Evolutionary conservation across 2,113 vertebrate genomes (phyloP), one percentile per base, ranked within the genome.

Genomic region (Choloepus hoffmanni): DNA sequence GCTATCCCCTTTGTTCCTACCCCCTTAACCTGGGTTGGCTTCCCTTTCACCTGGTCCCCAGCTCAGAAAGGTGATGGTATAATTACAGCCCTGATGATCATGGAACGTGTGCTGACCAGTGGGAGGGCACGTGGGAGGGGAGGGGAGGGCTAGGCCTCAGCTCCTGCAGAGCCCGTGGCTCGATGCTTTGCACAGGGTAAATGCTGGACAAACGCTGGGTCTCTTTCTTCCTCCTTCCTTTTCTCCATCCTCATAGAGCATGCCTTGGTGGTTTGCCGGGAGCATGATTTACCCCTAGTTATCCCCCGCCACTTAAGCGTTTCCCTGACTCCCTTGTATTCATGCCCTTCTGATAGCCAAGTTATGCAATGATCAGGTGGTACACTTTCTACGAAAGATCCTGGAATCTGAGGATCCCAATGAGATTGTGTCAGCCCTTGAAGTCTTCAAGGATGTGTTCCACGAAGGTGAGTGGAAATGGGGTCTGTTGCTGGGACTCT

Each of bases 381-480:
- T 68, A 18, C 12, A 5, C 7, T 74, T 95, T 10, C 50, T 96
- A 18, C 73, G 3, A 33, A 92, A 78, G 33, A 36, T 3, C 2
- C 5, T 93, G 78, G 48, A 72, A 9, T 26, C 73, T n/a, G 26
- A 1, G 19, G 73, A 95, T 26, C 21, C 15, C 48, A 18, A 5
- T 0, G 23, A 55, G 30, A 84, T 74, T 1, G 24, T 10, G 1
- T 6, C 18, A 40, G 67, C 60, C 19, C 92, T 93, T 36, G 62
- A 58, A 3, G 45, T 93, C 13, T 95, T 96, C 87, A 60, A 2
- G 50, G 23, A 91, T 24, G 68, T 95, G 28, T 91, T 85, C 45
- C 24, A 45, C 5, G 62, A 82, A 19, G 68, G 87, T 96, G 79
- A 96, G 84, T 67, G 12, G 53, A 18, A 30, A 53, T 2, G 30